Evolutionary conservation across 2,888 invertebrate species (phyloP).

Genomic region (Omphaloscelis lunosa): DNA sequence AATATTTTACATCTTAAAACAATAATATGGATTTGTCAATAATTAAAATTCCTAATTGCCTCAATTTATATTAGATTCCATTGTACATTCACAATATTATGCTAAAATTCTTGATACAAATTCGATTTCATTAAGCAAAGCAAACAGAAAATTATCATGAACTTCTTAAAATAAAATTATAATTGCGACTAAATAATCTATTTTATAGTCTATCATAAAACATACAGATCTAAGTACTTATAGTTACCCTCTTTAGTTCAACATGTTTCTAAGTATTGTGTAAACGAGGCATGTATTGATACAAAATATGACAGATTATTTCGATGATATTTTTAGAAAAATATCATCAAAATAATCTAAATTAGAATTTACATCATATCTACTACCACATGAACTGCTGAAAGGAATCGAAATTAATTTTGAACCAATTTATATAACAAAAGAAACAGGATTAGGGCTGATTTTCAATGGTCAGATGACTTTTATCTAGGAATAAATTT

Average conservation of each 20-base stretch:
- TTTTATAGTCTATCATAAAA: background rate
- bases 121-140: conserved; percentile 6
- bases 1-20: conserved; percentile 7
- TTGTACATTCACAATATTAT: background rate
- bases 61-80: background rate
- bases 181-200: conserved; percentile 27
- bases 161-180: background rate
- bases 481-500: too few species aligned
- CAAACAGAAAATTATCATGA: background rate
- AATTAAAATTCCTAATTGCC: background rate
- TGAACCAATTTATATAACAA: too few species aligned
- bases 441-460: too few species aligned
- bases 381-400: background rate
- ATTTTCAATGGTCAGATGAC: too few species aligned
- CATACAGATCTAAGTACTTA: conserved; percentile 6
- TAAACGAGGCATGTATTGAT: background rate
- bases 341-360: too few species aligned
- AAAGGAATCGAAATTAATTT: too few species aligned
- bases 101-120: background rate
- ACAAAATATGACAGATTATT: background rate
- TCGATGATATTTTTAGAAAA: too few species aligned
- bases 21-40: background rate
- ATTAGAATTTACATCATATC: background rate
- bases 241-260: conserved; percentile 10
- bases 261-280: conserved; percentile 1